These are phyloP conservation scores for Heliangelus exortis DNA, from an alignment of 2,797 vertebrate genomes.

Conservation along the genomic window DNA sequence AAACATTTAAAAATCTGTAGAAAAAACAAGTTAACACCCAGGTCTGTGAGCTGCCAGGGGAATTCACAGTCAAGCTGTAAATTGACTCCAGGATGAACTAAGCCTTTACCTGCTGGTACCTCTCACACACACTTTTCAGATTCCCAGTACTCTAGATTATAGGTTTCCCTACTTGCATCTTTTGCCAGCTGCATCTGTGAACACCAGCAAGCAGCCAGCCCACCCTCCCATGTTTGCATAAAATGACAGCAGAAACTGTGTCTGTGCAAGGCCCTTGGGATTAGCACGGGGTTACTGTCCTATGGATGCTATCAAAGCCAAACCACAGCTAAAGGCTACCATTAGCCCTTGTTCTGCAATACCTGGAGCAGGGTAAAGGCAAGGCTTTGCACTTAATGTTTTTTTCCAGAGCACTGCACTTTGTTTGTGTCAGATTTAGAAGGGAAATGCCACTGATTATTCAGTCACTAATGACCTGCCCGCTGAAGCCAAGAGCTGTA, in stretches of 20 bases:
- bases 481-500: constrained; percentile 9
- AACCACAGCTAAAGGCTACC: constrained; percentile 7
- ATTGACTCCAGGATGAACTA: accelerated
- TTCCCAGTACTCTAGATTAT: background rate
- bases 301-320: background rate
- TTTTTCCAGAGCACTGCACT: constrained; percentile 60
- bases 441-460: constrained; percentile 74
- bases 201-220: background rate
- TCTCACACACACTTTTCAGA: background rate
- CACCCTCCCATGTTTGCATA: background rate
- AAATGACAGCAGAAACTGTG: accelerated
- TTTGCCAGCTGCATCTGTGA: background rate
- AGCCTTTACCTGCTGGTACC: background rate
- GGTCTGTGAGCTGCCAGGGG: background rate
- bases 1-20: background rate
- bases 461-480: constrained; percentile 68
- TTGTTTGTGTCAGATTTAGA: constrained; percentile 52
- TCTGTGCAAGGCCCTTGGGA: background rate
- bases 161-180: background rate
- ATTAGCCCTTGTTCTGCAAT: background rate
- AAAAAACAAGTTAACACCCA: constrained; percentile 24
- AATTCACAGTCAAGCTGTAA: background rate
- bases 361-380: constrained; percentile 49
- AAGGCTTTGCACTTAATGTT: constrained; percentile 60
- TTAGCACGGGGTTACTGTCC: background rate